Conservation (phyloP, 2,797 vertebrate genomes). For the Telmatherina bonti region DNA sequence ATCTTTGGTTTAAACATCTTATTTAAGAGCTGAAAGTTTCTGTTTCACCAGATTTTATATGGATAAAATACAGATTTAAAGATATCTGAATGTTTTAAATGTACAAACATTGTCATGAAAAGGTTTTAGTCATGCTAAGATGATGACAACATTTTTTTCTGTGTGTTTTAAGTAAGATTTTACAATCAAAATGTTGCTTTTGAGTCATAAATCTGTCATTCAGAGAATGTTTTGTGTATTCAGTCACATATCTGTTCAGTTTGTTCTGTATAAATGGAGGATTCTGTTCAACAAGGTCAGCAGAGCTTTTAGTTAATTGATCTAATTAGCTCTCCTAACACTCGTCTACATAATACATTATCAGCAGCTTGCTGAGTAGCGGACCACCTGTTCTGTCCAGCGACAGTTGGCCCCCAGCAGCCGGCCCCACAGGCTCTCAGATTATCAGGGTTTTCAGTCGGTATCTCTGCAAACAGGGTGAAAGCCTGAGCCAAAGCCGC, state of each 20-base stretch:
- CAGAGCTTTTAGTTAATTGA: constrained; percentile 35
- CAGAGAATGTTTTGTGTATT: too few species aligned
- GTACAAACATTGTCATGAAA: too few species aligned
- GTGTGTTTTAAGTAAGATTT: too few species aligned
- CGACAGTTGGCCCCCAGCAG: background rate
- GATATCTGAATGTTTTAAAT: too few species aligned
- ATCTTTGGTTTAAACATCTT: too few species aligned
- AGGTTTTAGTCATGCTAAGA: too few species aligned
- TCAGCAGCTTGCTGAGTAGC: constrained; percentile 37
- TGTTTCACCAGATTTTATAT: too few species aligned
- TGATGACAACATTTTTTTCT: too few species aligned
- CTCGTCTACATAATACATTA: constrained; percentile 26
- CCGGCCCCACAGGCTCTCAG: constrained; percentile 17
- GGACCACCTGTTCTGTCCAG: constrained; percentile 59
- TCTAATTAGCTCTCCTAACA: constrained; percentile 42
- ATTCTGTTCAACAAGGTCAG: constrained; percentile 19
- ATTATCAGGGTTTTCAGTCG: constrained; percentile 52
- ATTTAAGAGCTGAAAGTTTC: too few species aligned
- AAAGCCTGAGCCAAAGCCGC: constrained; percentile 16
- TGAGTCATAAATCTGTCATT: too few species aligned
- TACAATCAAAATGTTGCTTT: too few species aligned
- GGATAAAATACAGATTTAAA: too few species aligned
- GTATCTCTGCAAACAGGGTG: constrained; percentile 42
- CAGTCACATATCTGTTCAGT: background rate
- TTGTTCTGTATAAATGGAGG: constrained; percentile 1